phyloP scores from a whole-genome alignment of 2,888 invertebrate species.

The Pediacus dermestoides region DNA sequence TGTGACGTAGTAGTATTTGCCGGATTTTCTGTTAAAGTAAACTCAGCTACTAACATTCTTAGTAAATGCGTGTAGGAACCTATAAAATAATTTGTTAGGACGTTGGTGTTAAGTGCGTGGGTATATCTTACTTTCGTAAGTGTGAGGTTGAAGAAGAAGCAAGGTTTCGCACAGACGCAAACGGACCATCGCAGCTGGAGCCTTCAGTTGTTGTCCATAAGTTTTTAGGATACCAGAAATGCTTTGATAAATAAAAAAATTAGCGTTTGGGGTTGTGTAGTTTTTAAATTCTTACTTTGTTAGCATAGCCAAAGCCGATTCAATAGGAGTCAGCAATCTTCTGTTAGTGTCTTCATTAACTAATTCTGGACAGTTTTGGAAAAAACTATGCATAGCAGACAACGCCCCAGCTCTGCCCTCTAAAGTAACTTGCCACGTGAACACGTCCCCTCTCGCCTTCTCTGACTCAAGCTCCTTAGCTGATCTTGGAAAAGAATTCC shows the following conservation, averaged over 20 bases:
- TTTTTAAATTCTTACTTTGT: constrained; percentile 71
- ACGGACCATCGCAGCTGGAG: constrained; percentile 89
- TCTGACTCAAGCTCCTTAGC: constrained; percentile 96
- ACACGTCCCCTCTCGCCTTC: constrained; percentile 91
- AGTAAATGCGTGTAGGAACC: constrained; percentile 82
- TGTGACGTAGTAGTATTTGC: constrained; percentile 87
- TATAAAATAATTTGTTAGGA: constrained; percentile 37
- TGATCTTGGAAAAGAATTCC: constrained; percentile 95
- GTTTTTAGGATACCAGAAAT: constrained; percentile 80
- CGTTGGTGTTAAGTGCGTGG: too few relatives aligned
- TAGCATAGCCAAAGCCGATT: constrained; percentile 92
- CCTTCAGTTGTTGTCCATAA: constrained; percentile 89
- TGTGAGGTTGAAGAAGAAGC: constrained; percentile 70
- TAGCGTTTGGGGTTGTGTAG: not conserved
- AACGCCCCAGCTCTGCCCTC: constrained; percentile 96
- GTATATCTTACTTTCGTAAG: constrained; percentile 66
- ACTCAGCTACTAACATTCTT: constrained; percentile 89
- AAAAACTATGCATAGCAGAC: constrained; percentile 91
- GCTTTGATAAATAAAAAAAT: too few relatives aligned
- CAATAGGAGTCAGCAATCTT: constrained; percentile 84
- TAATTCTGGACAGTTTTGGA: constrained; percentile 86
- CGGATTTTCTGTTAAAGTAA: constrained; percentile 90
- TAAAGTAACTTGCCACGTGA: constrained; percentile 98
- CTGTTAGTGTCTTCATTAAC: constrained; percentile 89
- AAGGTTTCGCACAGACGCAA: constrained; percentile 89